A percentile compares a stretch with the other conserved stretches of the same genome.
These are phyloP conservation scores for Chesias legatella DNA, from an alignment of 2,888 invertebrate genomes.

Conservation along the genomic window DNA sequence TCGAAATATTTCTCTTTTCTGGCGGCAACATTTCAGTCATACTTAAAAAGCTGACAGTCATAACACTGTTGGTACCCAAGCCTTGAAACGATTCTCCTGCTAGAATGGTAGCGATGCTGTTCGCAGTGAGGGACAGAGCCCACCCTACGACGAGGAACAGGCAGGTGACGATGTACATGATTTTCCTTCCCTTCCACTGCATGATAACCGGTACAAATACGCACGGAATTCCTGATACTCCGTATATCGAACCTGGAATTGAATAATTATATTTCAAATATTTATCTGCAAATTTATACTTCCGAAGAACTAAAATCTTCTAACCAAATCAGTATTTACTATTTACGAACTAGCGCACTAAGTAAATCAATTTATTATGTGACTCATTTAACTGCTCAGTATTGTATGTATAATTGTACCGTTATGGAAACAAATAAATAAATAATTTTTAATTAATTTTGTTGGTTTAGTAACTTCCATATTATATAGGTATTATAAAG, in stretches of 20 bases:
- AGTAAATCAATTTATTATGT: no score
- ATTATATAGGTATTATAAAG: no score
- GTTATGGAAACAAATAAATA: no score
- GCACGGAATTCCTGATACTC: slow-evolving; percentile 23
- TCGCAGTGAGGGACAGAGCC: slow-evolving; percentile 12
- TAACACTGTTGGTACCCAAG: slow-evolving; percentile 19
- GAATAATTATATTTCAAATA: background rate
- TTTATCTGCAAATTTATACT: no score
- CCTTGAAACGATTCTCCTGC: slow-evolving; percentile 23
- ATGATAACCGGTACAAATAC: slow-evolving; percentile 22
- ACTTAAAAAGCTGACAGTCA: slow-evolving; percentile 15
- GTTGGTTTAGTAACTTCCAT: no score
- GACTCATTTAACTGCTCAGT: no score
- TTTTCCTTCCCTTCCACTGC: slow-evolving; percentile 26
- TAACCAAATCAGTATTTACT: no score
- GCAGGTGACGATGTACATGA: slow-evolving; percentile 18
- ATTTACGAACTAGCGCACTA: no score
- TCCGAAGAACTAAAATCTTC: no score
- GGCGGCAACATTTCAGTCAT: slow-evolving; percentile 25
- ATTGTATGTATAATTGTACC: no score
- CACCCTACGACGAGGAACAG: slow-evolving; percentile 19
- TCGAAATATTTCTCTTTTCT: slow-evolving; percentile 16
- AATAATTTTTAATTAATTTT: no score
- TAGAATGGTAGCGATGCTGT: slow-evolving; percentile 8
- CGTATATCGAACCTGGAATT: slow-evolving; percentile 26